These are phyloP conservation scores for Pyrochroa serraticornis DNA, from an alignment of 2,888 invertebrate species.

Conservation along the genomic window DNA sequence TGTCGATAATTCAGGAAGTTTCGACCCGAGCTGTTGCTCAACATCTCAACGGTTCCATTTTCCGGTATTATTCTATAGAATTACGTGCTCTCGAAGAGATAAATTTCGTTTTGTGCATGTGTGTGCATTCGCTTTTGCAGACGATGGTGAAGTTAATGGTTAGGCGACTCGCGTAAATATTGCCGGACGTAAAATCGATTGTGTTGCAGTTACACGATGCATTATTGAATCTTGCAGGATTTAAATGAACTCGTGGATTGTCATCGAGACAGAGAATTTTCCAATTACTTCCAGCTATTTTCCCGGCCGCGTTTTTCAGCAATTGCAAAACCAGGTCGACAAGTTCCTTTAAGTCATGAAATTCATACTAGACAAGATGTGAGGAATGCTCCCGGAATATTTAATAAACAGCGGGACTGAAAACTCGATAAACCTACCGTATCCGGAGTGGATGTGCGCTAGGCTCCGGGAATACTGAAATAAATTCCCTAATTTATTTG, in stretches of 20 bases:
- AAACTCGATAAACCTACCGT: no score
- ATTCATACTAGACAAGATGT: conserved; percentile 4
- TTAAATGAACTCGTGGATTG: background rate
- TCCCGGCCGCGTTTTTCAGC: conserved; percentile 1
- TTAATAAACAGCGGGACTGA: background rate
- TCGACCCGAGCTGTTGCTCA: no score
- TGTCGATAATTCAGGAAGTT: no score
- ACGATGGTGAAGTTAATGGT: background rate
- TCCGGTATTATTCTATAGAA: no score
- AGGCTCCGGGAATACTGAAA: no score
- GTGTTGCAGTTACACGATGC: background rate
- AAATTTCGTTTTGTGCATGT: no score
- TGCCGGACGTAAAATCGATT: background rate
- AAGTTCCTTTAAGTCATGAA: conserved; percentile 14
- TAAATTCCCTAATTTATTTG: no score
- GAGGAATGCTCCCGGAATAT: conserved; percentile 18
- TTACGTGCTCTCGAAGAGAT: no score
- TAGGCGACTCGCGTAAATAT: background rate
- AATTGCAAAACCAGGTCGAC: conserved; percentile 11
- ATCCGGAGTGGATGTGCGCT: no score
- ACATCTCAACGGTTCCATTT: no score
- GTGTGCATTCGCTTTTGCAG: background rate
- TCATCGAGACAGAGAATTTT: conserved; percentile 4
- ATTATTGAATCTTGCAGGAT: background rate
- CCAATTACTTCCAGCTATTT: conserved; percentile 9